Base-by-base conservation (phyloP, 2,113 vertebrate species). In the Callipepla californica region DNA sequence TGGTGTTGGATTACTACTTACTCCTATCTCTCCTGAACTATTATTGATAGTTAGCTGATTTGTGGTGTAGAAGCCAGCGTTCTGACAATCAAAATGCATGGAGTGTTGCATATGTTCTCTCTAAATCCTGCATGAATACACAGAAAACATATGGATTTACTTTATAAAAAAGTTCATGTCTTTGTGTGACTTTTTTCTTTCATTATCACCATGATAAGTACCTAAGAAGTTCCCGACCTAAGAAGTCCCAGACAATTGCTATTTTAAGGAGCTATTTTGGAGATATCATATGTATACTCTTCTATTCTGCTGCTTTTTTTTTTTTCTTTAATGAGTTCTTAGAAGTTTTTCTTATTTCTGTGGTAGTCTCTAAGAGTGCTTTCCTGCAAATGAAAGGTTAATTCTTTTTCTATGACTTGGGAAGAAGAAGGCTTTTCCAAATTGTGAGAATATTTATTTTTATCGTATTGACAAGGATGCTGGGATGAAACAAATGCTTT, bases 361-460 rank as follows among this genome's bases (percentile, higher is more conserved):
- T 38, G 18, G 2, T 61, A 18, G 1, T 87, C 2, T 47, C 16
- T 62, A 34, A 73, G 36, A 65, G 7, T 48, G 21, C 3, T 89
- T 81, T 85, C 45, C 48, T 85, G 32, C 1, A 75, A 75, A 65
- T 65, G 42, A 91, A 88, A 79, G 14, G 47, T 93, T 95, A 55
- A 77, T 75, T 65, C 21, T 75, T 93, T 74, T 79, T 82, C 69
- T 8, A 13, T 83, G 82, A 55, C 63, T 93, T 42, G 10, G 91
- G 68, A 89, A 95, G 66, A 58, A 73, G 36, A 74, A 67, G 53
- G 40, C 51, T 83, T 38, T 57, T 96, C 95, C 36, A 61, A 15
- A 75, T 83, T 85, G 59, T 83, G 48, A 78, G 65, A 95, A 76
- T 95, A 88, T 91, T 96, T 96, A 48, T 92, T 96, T 95, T 96